Conservation (phyloP, 2,888 invertebrate genomes). For the Erebia palarica region DNA sequence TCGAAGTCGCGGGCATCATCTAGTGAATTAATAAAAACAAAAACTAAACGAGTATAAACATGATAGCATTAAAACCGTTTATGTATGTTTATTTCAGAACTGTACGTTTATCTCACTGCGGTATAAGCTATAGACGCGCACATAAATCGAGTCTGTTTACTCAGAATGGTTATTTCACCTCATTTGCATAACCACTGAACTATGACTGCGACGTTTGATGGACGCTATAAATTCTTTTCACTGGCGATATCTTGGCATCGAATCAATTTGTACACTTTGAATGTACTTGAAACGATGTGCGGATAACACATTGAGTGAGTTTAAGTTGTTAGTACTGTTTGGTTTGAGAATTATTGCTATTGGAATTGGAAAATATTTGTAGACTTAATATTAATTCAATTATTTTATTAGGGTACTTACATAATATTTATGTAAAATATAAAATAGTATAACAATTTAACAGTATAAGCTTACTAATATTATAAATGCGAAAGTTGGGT, state of each 20-base stretch:
- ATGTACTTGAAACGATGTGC: not conserved
- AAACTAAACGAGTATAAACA: too few relatives aligned
- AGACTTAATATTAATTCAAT: too few relatives aligned
- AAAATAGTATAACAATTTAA: too few relatives aligned
- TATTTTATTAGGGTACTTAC: too few relatives aligned
- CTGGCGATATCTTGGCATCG: conserved; percentile 30
- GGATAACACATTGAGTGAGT: conserved; percentile 1
- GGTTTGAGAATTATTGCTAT: not conserved
- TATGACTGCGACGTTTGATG: conserved; percentile 27
- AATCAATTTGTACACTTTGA: conserved; percentile 33
- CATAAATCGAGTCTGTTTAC: conserved; percentile 29
- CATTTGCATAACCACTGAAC: conserved; percentile 32
- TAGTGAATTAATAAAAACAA: too few relatives aligned
- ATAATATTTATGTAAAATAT: too few relatives aligned
- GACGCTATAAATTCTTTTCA: conserved; percentile 27
- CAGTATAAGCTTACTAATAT: too few relatives aligned
- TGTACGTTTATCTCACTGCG: not conserved
- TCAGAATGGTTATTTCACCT: conserved; percentile 29
- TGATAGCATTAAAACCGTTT: too few relatives aligned
- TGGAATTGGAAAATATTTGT: not conserved
- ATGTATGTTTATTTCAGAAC: not conserved
- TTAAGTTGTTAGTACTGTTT: conserved; percentile 5
- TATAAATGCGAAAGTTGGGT: too few relatives aligned
- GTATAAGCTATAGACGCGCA: not conserved
- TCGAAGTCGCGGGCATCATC: too few relatives aligned